phyloP scores from a whole-genome alignment of 2,113 vertebrate species.

The Chelonoidis abingdonii region DNA sequence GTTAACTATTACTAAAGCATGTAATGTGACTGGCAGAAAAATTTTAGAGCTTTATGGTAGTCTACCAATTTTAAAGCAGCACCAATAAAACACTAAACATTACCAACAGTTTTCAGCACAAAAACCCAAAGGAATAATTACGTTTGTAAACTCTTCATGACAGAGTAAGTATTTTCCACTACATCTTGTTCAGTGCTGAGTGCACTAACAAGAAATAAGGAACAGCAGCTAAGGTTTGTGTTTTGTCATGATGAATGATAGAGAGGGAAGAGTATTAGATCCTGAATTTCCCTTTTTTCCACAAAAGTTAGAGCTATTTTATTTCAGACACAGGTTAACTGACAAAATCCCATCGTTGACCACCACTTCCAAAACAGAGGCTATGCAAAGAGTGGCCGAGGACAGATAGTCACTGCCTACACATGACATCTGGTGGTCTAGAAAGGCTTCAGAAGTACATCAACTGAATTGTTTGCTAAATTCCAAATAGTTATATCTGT shows the following conservation, averaged over 20 bases:
- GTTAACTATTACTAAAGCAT: background rate
- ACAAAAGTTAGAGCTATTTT: background rate
- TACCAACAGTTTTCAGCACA: background rate
- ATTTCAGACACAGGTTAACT: background rate
- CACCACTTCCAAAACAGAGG: background rate
- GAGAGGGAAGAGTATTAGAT: background rate
- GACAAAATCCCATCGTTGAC: background rate
- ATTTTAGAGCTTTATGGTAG: background rate
- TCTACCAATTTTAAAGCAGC: background rate
- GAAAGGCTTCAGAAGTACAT: background rate
- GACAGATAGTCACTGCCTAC: background rate
- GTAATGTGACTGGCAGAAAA: background rate
- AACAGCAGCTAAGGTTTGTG: background rate
- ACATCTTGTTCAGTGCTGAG: background rate
- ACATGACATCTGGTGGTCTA: background rate
- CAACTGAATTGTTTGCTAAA: background rate
- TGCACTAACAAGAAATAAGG: background rate
- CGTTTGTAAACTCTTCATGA: background rate
- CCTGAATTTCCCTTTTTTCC: background rate
- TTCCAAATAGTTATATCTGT: background rate
- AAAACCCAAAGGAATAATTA: rapidly evolving
- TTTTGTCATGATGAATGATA: background rate
- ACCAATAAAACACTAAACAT: background rate
- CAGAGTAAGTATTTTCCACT: background rate
- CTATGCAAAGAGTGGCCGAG: background rate